These are phyloP conservation scores for Pseudochaenichthys georgianus DNA, from an alignment of 2,797 vertebrate species.

Conservation along the genomic window DNA sequence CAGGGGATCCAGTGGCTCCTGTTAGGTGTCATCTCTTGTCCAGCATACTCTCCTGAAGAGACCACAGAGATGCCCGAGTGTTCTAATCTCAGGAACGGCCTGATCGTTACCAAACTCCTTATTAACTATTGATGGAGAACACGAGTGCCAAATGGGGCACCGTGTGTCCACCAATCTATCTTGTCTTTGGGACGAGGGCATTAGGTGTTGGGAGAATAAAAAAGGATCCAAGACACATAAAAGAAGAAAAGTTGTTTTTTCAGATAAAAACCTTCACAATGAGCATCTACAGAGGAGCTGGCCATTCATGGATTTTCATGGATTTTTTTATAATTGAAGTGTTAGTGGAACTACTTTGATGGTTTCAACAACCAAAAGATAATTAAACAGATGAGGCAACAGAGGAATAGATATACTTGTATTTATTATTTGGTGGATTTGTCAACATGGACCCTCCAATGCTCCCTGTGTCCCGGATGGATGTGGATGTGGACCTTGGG, in stretches of 20 bases:
- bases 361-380: not conserved
- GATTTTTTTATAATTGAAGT: not conserved
- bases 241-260: not conserved
- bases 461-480: constrained; percentile 45
- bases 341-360: not conserved
- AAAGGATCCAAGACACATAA: not conserved
- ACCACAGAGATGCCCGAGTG: constrained; percentile 35
- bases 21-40: constrained; percentile 29
- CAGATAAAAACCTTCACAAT: not conserved
- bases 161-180: constrained; percentile 62
- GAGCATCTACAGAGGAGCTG: not conserved
- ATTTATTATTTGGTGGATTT: constrained; percentile 2
- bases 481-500: constrained; percentile 85
- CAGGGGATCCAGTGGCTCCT: constrained; percentile 40
- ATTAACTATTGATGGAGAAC: constrained; percentile 84
- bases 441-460: constrained; percentile 71
- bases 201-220: constrained; percentile 40
- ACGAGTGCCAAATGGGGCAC: constrained; percentile 76
- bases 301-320: not conserved
- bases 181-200: constrained; percentile 44
- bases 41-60: constrained; percentile 13
- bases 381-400: not conserved
- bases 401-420: not conserved
- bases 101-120: constrained; percentile 84
- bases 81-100: constrained; percentile 74